Conservation (phyloP, 2,113 vertebrate genomes). For the Zapornia atra region DNA sequence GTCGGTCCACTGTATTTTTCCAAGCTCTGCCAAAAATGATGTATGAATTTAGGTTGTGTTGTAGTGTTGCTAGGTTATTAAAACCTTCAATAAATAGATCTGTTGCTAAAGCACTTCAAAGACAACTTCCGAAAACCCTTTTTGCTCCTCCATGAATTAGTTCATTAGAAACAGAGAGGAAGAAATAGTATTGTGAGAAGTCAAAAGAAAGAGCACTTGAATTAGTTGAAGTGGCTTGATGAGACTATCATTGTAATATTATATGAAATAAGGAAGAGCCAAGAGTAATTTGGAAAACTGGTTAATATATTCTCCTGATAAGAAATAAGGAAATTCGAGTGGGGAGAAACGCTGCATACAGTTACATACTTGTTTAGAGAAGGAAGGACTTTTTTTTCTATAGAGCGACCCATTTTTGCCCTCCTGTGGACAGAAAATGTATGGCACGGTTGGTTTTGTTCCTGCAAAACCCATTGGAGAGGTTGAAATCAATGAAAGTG, state of each 20-base stretch:
- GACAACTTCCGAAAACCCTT: not conserved
- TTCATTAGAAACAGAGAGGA: not conserved
- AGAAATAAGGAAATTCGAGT: not conserved
- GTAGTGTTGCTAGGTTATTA: not conserved
- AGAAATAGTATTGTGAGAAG: not conserved
- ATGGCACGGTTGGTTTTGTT: not conserved
- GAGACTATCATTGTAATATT: not conserved
- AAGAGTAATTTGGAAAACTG: not conserved
- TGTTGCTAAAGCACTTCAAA: not conserved
- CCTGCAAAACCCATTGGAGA: not conserved
- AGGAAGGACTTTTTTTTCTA: not conserved
- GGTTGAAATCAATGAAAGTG: not conserved
- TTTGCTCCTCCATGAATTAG: not conserved
- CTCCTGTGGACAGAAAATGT: slow-evolving; percentile 11
- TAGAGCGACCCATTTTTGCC: not conserved
- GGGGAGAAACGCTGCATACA: not conserved
- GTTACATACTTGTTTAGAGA: not conserved
- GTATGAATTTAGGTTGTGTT: not conserved
- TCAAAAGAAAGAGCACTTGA: not conserved
- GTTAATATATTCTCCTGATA: not conserved
- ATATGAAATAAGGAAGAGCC: not conserved
- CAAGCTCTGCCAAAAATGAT: not conserved
- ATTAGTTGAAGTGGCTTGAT: not conserved
- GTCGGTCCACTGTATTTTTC: not conserved
- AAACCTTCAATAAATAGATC: not conserved